Evolutionary conservation across 2,797 vertebrate genomes (phyloP).

Genomic region (Bucorvus abyssinicus): DNA sequence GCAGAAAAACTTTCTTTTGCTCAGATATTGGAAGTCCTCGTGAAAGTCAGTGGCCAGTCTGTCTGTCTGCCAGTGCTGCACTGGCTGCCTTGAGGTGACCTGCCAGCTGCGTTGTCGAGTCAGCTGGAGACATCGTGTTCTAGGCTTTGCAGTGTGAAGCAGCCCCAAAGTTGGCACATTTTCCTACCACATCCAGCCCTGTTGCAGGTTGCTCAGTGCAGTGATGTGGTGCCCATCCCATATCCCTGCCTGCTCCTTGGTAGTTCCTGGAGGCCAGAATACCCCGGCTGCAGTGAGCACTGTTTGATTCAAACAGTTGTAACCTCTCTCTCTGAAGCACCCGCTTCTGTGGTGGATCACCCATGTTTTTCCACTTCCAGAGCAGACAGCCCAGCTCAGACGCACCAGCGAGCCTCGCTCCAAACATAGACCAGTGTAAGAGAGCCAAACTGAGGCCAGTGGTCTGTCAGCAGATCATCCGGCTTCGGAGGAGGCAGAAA

Average conservation of each 20-base stretch:
- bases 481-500: constrained; percentile 17
- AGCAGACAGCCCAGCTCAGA: constrained; percentile 17
- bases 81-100: neutral
- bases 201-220: neutral
- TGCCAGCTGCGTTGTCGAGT: neutral
- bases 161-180: neutral
- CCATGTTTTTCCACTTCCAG: neutral
- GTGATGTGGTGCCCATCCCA: rapidly evolving
- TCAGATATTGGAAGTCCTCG: neutral
- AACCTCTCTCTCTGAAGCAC: neutral
- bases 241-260: rapidly evolving
- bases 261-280: neutral
- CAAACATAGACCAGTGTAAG: neutral
- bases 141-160: neutral
- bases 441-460: constrained; percentile 29
- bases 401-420: neutral
- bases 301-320: neutral
- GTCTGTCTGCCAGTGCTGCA: neutral
- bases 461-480: constrained; percentile 49
- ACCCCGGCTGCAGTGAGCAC: neutral
- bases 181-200: neutral
- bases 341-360: neutral
- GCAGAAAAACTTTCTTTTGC: neutral
- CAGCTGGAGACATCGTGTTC: neutral
- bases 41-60: neutral